Conservation (phyloP, 1,140 invertebrate genomes). For the Drosophila gunungcola region DNA sequence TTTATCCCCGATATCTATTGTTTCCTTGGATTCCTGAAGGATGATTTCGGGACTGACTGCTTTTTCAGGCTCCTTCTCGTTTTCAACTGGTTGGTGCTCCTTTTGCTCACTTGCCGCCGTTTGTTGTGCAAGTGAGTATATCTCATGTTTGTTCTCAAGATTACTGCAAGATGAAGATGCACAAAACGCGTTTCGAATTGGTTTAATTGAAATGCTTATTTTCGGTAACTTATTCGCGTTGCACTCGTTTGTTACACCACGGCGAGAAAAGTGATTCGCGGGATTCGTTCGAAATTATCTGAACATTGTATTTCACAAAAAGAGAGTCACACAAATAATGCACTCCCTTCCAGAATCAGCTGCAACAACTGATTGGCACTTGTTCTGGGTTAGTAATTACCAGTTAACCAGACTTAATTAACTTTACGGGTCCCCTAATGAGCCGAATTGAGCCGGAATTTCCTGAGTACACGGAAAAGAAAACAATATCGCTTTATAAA, state of each 20-base stretch:
- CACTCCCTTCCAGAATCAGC: conserved; percentile 4
- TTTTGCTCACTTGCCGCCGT: conserved; percentile 81
- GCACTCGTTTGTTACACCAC: conserved; percentile 79
- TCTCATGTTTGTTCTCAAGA: conserved; percentile 93
- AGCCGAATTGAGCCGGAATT: conserved; percentile 48
- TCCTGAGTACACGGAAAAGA: background rate
- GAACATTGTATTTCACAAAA: conserved; percentile 14
- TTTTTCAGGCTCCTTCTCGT: conserved; percentile 41
- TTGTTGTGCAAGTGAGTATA: conserved; percentile 91
- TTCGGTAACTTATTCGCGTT: conserved; percentile 30
- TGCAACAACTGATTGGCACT: conserved; percentile 13
- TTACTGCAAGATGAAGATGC: conserved; percentile 88
- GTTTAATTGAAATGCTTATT: conserved; percentile 36
- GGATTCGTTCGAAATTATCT: conserved; percentile 16
- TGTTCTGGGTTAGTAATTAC: conserved; percentile 39
- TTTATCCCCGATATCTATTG: conserved; percentile 45
- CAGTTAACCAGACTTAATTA: conserved; percentile 36
- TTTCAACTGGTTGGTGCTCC: conserved; percentile 48
- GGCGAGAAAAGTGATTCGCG: conserved; percentile 57
- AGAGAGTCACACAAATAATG: background rate
- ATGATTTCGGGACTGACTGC: conserved; percentile 8
- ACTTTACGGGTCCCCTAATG: conserved; percentile 21
- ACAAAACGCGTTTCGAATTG: conserved; percentile 72
- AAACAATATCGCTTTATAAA: background rate
- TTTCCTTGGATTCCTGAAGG: conserved; percentile 10